phyloP scores from a whole-genome alignment of 1,140 invertebrate species.

The Euglossa dilemma region DNA sequence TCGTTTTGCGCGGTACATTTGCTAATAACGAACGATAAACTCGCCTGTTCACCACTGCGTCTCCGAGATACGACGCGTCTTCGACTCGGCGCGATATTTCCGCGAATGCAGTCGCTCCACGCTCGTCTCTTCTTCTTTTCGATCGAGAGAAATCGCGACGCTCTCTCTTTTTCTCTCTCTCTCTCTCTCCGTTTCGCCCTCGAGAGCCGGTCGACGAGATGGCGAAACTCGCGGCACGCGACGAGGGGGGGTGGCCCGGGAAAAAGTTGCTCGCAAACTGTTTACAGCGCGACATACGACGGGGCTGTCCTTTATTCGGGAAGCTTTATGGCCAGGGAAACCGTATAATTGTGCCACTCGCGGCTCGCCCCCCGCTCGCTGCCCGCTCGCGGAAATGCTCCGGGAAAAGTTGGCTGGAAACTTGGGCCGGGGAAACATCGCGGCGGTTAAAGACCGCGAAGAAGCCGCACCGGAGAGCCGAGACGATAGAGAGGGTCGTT shows the following conservation, averaged over 20 bases:
- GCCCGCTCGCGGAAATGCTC: constrained; percentile 48
- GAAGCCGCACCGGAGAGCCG: constrained; percentile 36
- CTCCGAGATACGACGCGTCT: constrained; percentile 45
- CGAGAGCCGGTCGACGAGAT: too few species aligned
- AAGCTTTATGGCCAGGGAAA: constrained; percentile 40
- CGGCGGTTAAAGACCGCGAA: constrained; percentile 38
- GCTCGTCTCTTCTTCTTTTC: too few species aligned
- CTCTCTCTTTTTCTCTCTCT: too few species aligned
- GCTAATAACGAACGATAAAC: constrained; percentile 67
- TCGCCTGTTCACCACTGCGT: constrained; percentile 41
- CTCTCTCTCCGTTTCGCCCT: too few species aligned
- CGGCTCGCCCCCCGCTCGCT: constrained; percentile 10
- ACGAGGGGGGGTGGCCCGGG: neutral
- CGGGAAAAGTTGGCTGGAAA: constrained; percentile 51
- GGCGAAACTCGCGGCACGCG: neutral
- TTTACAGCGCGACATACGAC: constrained; percentile 38
- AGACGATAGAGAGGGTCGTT: neutral
- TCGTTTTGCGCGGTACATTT: constrained; percentile 60
- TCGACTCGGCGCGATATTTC: constrained; percentile 29
- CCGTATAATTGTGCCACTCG: constrained; percentile 58
- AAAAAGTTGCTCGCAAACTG: constrained; percentile 49
- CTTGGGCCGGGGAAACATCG: constrained; percentile 46
- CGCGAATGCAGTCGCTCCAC: constrained; percentile 11
- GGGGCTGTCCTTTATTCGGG: constrained; percentile 13
- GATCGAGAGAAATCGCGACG: neutral